phyloP scores from a whole-genome alignment of 2,888 invertebrate genomes.

The Fragum sueziense region DNA sequence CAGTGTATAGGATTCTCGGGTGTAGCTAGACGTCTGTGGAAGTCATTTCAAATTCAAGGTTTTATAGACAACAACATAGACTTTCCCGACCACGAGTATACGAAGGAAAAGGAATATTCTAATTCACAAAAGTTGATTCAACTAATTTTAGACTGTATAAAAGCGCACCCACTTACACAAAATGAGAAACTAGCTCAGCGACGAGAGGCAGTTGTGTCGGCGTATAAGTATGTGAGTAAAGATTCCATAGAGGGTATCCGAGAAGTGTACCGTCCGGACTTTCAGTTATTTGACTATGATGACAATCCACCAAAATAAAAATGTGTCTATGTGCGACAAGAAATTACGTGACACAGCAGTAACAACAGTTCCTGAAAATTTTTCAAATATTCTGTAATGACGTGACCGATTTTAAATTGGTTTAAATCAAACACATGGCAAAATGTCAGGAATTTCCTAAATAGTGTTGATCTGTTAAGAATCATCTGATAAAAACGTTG shows the following conservation, averaged over 20 bases:
- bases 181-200: no score
- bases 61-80: background rate
- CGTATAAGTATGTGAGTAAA: background rate
- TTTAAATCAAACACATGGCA: no score
- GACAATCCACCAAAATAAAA: background rate
- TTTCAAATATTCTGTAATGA: no score
- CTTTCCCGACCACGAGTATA: background rate
- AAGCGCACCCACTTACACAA: background rate
- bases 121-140: background rate
- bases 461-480: no score
- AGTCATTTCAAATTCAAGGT: background rate
- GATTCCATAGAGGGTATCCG: background rate
- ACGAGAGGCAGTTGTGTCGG: background rate
- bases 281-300: conserved; percentile 3
- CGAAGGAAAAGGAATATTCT: background rate
- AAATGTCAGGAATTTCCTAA: no score
- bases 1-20: background rate
- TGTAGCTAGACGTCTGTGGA: conserved; percentile 1
- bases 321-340: no score
- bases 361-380: no score
- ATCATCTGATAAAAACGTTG: no score
- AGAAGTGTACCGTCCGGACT: background rate
- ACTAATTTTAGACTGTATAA: background rate
- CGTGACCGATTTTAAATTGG: no score
- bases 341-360: no score